phyloP scores from a whole-genome alignment of 2,113 vertebrate species.

The Chionodraco myersi region DNA sequence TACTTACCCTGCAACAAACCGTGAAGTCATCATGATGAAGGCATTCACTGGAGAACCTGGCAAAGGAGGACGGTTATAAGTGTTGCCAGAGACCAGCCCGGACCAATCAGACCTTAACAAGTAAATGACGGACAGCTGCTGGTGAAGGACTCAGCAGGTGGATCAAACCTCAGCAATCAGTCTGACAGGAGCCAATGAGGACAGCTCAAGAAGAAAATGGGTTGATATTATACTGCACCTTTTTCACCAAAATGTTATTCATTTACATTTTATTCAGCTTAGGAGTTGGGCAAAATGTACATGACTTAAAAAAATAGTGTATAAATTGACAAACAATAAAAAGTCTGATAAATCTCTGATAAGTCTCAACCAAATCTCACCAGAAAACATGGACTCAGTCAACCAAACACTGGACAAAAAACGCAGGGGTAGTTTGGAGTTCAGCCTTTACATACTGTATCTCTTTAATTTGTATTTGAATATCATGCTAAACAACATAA shows the following conservation, averaged over 20 bases:
- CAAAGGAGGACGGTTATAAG: neutral
- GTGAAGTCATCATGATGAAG: conserved; percentile 1
- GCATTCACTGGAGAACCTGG: fast-evolving
- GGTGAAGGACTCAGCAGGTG: neutral
- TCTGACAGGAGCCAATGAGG: neutral
- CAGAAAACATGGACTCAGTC: too few relatives aligned
- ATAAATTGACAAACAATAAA: neutral
- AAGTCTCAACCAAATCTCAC: too few relatives aligned
- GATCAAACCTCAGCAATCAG: neutral
- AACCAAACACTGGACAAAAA: too few relatives aligned
- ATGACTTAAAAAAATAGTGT: neutral
- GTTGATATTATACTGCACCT: neutral
- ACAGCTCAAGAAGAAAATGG: neutral
- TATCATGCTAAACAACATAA: too few relatives aligned
- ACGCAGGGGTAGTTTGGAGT: too few relatives aligned
- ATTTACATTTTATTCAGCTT: neutral
- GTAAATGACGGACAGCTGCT: conserved; percentile 34
- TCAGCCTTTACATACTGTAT: too few relatives aligned
- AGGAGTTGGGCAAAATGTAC: neutral
- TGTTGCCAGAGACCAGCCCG: neutral
- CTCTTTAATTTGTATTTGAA: too few relatives aligned
- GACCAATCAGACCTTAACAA: conserved; percentile 41
- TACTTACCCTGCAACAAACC: conserved; percentile 13
- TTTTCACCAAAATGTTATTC: neutral
- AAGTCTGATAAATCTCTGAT: neutral